These are phyloP conservation scores for Desmodus rotundus DNA, from an alignment of 2,113 vertebrate species.

Conservation along the genomic window DNA sequence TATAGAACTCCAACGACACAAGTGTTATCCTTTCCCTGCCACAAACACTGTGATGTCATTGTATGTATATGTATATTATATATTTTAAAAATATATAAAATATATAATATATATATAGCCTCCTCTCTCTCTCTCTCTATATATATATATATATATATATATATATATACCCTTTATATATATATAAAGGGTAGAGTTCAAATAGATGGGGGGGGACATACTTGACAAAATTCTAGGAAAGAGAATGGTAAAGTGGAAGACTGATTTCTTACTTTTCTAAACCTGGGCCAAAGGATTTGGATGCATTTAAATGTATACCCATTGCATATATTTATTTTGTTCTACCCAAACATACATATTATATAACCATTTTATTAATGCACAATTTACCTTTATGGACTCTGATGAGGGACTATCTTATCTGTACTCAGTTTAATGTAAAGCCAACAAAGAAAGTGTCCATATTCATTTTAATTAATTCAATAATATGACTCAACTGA, in stretches of 20 bases:
- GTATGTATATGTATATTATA: background rate
- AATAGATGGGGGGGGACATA: background rate
- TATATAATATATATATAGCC: background rate
- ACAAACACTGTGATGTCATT: background rate
- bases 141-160: too few species aligned
- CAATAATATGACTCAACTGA: too few species aligned
- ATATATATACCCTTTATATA: too few species aligned
- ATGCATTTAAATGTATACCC: background rate
- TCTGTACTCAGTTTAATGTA: conserved; percentile 62
- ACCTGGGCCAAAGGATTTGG: conserved; percentile 39
- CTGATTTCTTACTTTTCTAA: conserved; percentile 45
- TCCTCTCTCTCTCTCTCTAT: too few species aligned
- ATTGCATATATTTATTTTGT: background rate
- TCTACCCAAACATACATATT: background rate
- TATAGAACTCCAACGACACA: background rate
- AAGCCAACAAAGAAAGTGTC: conserved; percentile 77
- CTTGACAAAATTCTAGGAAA: conserved; percentile 7
- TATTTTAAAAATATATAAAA: too few species aligned
- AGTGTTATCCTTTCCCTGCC: background rate
- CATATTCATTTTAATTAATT: conserved; percentile 83
- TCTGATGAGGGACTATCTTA: conserved; percentile 66
- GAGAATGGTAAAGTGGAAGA: background rate
- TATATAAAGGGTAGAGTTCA: conserved; percentile 39
- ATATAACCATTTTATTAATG: conserved; percentile 64
- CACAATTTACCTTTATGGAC: conserved; percentile 69